phyloP scores from a whole-genome alignment of 2,888 invertebrate genomes.

The Trissolcus brochymenae region DNA sequence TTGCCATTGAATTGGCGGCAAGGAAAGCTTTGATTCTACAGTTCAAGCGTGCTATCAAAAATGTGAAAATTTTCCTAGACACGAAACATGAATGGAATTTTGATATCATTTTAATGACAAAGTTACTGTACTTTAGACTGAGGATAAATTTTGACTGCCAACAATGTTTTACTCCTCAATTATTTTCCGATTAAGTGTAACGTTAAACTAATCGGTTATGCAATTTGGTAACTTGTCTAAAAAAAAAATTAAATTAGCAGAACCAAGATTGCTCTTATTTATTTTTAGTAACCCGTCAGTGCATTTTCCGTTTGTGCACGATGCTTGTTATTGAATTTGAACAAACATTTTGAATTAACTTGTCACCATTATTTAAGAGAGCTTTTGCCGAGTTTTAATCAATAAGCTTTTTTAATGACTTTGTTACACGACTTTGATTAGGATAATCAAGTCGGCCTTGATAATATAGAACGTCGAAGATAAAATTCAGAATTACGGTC shows the following conservation, averaged over 20 bases:
- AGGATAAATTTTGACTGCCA: neutral
- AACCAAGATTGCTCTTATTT: conserved; percentile 1
- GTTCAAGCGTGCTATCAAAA: too few relatives aligned
- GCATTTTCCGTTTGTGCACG: neutral
- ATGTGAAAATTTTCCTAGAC: too few relatives aligned
- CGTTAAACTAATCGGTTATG: conserved; percentile 22
- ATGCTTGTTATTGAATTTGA: conserved; percentile 10
- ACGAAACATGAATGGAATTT: neutral
- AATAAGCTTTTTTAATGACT: conserved; percentile 37
- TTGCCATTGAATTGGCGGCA: too few relatives aligned
- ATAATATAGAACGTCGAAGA: conserved; percentile 40
- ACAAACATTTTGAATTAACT: conserved; percentile 11
- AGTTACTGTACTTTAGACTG: conserved; percentile 8
- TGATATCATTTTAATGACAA: conserved; percentile 5
- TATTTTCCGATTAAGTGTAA: conserved; percentile 28
- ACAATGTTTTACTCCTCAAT: conserved; percentile 24
- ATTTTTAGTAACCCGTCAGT: conserved; percentile 7
- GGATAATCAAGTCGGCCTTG: conserved; percentile 42
- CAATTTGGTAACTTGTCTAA: neutral
- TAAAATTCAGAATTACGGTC: conserved; percentile 46
- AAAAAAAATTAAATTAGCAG: neutral
- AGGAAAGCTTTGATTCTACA: too few relatives aligned
- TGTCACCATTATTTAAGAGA: conserved; percentile 14
- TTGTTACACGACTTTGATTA: conserved; percentile 30
- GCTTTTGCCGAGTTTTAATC: conserved; percentile 5